phyloP scores from a whole-genome alignment of 2,797 vertebrate species.

The Xenentodon cancila region DNA sequence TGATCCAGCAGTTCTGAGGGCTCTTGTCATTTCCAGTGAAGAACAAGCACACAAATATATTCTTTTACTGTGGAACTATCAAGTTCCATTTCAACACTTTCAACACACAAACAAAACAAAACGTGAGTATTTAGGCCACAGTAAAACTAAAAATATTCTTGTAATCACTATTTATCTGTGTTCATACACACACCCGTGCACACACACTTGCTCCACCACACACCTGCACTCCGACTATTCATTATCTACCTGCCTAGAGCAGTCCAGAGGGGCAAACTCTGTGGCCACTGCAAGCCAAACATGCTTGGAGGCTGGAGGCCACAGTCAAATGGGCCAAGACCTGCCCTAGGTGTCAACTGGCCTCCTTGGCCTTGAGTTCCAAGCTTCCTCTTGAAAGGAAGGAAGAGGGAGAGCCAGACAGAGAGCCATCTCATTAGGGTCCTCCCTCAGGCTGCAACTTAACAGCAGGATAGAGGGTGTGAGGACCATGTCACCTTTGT shows the following conservation, averaged over 20 bases:
- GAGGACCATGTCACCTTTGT: conserved; percentile 69
- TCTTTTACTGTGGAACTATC: conserved; percentile 21
- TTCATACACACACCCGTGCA: conserved; percentile 10
- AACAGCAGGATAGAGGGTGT: conserved; percentile 65
- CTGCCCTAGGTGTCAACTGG: conserved; percentile 80
- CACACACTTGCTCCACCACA: too few relatives aligned
- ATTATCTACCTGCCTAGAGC: conserved; percentile 77
- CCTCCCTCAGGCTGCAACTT: conserved; percentile 77
- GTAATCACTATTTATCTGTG: conserved; percentile 33
- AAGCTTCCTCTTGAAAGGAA: conserved; percentile 64
- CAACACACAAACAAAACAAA: too few relatives aligned
- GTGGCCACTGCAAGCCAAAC: conserved; percentile 71
- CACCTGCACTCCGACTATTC: conserved; percentile 61
- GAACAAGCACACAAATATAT: conserved; percentile 41
- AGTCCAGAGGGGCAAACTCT: conserved; percentile 74
- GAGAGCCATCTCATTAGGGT: conserved; percentile 80
- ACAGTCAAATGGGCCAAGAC: conserved; percentile 77
- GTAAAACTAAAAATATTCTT: conserved; percentile 19
- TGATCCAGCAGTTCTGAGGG: conserved; percentile 41
- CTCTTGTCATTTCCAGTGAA: conserved; percentile 51
- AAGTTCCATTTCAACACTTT: conserved; percentile 18
- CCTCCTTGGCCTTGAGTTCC: conserved; percentile 68
- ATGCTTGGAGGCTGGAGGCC: conserved; percentile 75
- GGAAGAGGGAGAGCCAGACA: conserved; percentile 72
- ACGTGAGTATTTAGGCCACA: too few relatives aligned